Percentiles rank a stretch among this genome's conserved stretches.
phyloP scores from a whole-genome alignment of 2,797 vertebrate genomes.

The Amblyopsis hoosieri region DNA sequence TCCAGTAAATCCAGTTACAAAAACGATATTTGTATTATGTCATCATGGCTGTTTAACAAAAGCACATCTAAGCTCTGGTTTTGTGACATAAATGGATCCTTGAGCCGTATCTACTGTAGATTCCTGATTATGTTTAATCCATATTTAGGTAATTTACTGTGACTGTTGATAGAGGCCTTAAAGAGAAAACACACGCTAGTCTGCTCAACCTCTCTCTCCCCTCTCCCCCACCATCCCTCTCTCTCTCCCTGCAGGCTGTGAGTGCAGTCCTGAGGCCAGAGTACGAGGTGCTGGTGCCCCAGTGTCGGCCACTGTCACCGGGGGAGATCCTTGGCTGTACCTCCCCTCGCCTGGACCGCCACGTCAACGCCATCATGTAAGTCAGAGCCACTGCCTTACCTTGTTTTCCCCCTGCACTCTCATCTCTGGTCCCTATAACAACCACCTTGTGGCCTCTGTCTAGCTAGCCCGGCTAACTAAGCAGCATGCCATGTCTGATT shows the following conservation, averaged over 20 bases:
- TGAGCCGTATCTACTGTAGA: too few species aligned
- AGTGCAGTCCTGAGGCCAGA: constrained; percentile 81
- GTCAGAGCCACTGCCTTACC: constrained; percentile 40
- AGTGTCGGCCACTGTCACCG: constrained; percentile 94
- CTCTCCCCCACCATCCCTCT: neutral
- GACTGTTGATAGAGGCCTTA: too few species aligned
- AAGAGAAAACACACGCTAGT: too few species aligned
- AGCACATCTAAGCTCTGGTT: too few species aligned
- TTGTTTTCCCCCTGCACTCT: neutral
- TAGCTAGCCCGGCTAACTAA: constrained; percentile 18
- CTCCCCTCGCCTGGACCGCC: constrained; percentile 81
- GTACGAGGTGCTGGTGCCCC: constrained; percentile 87
- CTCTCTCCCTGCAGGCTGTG: constrained; percentile 52
- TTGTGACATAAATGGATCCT: too few species aligned
- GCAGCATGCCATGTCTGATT: constrained; percentile 12
- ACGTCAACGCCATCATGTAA: constrained; percentile 90
- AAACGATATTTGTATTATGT: too few species aligned
- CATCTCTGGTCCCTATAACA: neutral
- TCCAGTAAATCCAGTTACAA: too few species aligned
- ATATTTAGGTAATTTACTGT: too few species aligned
- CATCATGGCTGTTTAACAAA: too few species aligned
- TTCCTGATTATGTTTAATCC: too few species aligned
- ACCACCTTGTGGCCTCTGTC: constrained; percentile 1
- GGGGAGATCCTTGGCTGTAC: constrained; percentile 97
- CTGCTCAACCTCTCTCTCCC: neutral